A percentile compares a stretch with the other conserved stretches of the same genome.
These are phyloP conservation scores for Lontra canadensis DNA, from an alignment of 2,113 vertebrate species.

Conservation along the genomic window DNA sequence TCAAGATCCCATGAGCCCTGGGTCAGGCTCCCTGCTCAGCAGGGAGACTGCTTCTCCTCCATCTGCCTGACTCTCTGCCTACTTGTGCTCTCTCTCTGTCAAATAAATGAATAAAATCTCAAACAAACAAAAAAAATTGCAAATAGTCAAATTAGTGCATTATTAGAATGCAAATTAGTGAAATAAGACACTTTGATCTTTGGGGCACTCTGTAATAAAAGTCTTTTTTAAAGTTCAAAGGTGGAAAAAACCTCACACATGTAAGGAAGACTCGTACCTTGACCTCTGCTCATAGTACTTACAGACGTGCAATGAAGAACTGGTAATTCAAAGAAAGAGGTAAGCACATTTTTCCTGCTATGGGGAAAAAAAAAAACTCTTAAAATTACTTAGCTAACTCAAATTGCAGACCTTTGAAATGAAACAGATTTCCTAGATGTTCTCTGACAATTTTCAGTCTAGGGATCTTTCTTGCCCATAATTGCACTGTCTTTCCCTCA, in stretches of 20 bases:
- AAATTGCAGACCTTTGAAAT: constrained; percentile 48
- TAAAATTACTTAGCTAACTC: constrained; percentile 20
- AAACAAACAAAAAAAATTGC: background rate
- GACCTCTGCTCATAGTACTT: constrained; percentile 49
- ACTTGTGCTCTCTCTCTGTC: too few relatives aligned
- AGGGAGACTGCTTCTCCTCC: too few relatives aligned
- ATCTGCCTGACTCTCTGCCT: too few relatives aligned
- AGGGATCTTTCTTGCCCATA: background rate
- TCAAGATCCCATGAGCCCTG: too few relatives aligned
- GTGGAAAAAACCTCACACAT: constrained; percentile 47
- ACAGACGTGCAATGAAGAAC: constrained; percentile 28
- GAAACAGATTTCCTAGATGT: constrained; percentile 4
- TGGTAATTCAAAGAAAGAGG: constrained; percentile 18
- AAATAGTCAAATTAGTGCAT: background rate
- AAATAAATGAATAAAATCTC: background rate
- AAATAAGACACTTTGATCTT: constrained; percentile 43
- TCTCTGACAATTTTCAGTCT: constrained; percentile 4
- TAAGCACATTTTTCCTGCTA: constrained; percentile 37
- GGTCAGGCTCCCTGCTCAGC: too few relatives aligned
- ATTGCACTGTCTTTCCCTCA: background rate
- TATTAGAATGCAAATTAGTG: constrained; percentile 12
- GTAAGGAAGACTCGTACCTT: constrained; percentile 38
- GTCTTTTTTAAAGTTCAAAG: constrained; percentile 68
- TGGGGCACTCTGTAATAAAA: constrained; percentile 16
- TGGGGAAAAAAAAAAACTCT: constrained; percentile 16